Evolutionary conservation across 2,113 vertebrate genomes (phyloP).

Genomic region (Callionymus lyra): DNA sequence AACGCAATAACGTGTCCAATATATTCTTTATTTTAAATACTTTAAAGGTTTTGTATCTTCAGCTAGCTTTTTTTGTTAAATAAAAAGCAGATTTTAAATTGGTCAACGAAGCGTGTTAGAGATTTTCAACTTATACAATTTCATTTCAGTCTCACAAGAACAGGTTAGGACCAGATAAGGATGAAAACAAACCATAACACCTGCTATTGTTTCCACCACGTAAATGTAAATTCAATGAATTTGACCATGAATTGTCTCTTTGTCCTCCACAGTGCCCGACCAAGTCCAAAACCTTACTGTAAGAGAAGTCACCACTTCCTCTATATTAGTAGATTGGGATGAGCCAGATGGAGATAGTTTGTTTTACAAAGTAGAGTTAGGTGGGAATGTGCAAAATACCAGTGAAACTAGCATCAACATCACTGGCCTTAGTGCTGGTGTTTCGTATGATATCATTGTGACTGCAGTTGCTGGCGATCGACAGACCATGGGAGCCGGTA

Average conservation of each 20-base stretch:
- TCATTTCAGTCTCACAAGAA: too few relatives aligned
- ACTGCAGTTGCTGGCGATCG: not conserved
- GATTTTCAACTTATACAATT: too few relatives aligned
- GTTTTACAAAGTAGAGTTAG: slow-evolving; percentile 2
- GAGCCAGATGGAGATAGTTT: slow-evolving; percentile 5
- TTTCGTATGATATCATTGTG: not conserved
- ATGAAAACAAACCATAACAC: too few relatives aligned
- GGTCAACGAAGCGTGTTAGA: too few relatives aligned
- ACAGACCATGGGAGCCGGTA: not conserved
- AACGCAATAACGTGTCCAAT: too few relatives aligned
- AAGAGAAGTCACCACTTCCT: slow-evolving; percentile 9
- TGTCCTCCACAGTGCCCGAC: slow-evolving; percentile 6
- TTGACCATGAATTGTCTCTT: not conserved
- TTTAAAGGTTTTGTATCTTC: too few relatives aligned
- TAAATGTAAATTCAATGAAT: too few relatives aligned
- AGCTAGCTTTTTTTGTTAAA: too few relatives aligned
- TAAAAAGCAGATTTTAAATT: too few relatives aligned
- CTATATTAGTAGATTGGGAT: slow-evolving; percentile 13
- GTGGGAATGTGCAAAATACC: not conserved
- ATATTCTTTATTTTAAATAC: too few relatives aligned
- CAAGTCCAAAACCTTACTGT: not conserved
- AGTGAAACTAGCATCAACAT: slow-evolving; percentile 1
- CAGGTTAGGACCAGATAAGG: too few relatives aligned
- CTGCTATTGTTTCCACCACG: too few relatives aligned
- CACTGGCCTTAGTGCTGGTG: slow-evolving; percentile 27